Conservation (phyloP, 2,797 vertebrate genomes). For the Myotis daubentonii region DNA sequence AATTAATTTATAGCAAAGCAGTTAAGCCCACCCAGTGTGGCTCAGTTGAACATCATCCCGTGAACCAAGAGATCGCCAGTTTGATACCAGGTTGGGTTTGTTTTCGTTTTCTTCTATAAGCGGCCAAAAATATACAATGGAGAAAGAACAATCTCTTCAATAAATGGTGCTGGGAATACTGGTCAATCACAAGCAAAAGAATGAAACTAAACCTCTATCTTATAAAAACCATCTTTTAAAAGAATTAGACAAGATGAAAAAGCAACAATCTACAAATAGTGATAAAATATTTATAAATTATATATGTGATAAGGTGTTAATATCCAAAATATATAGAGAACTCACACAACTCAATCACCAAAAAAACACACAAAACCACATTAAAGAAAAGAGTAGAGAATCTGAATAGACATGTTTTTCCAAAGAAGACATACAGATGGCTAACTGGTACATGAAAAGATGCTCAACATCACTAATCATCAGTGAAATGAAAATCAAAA, state of each 20-base stretch:
- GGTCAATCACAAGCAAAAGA: not conserved
- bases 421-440: not conserved
- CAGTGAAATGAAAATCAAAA: not conserved
- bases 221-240: not conserved
- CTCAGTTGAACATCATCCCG: too few relatives aligned
- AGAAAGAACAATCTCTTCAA: not conserved
- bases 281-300: not conserved
- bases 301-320: not conserved
- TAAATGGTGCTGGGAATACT: not conserved
- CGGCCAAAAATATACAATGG: not conserved
- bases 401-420: not conserved
- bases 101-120: too few relatives aligned
- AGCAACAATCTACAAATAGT: not conserved
- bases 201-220: not conserved
- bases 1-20: not conserved
- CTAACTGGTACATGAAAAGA: not conserved
- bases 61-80: too few relatives aligned
- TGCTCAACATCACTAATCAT: not conserved
- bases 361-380: not conserved
- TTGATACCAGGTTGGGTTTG: too few relatives aligned
- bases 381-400: not conserved
- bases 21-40: too few relatives aligned
- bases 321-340: not conserved
- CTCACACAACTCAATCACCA: not conserved
- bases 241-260: not conserved